phyloP scores from a whole-genome alignment of 1,140 invertebrate species.

The Episyrphus balteatus region DNA sequence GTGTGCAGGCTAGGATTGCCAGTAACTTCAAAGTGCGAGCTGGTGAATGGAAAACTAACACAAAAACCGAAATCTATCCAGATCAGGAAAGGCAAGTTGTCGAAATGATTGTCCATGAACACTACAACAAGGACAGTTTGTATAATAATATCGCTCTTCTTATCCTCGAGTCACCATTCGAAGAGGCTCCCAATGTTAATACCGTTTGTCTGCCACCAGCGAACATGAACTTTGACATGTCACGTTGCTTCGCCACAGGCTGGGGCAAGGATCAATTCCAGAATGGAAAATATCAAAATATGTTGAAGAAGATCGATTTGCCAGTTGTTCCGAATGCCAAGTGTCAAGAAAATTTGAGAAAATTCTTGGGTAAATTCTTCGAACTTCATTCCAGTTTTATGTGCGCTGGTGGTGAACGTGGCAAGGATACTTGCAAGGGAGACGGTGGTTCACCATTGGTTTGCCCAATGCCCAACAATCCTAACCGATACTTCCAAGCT shows the following conservation, averaged over 20 bases:
- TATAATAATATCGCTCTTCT: constrained; percentile 62
- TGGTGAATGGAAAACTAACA: constrained; percentile 75
- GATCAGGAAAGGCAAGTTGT: constrained; percentile 59
- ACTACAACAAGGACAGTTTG: constrained; percentile 42
- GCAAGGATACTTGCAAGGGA: constrained; percentile 55
- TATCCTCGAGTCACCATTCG: constrained; percentile 44
- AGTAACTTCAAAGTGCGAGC: constrained; percentile 42
- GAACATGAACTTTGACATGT: constrained; percentile 24
- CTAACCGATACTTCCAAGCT: constrained; percentile 44
- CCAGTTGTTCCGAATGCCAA: constrained; percentile 43
- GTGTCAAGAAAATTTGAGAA: constrained; percentile 46
- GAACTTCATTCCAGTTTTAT: constrained; percentile 56
- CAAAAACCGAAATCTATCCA: constrained; percentile 53
- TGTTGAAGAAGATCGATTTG: constrained; percentile 52
- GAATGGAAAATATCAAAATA: constrained; percentile 51
- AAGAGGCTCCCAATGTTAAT: constrained; percentile 49
- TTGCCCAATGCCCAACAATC: constrained; percentile 47
- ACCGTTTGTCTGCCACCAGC: constrained; percentile 49
- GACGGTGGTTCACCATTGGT: constrained; percentile 53
- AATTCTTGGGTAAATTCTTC: constrained; percentile 51
- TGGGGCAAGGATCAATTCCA: constrained; percentile 55
- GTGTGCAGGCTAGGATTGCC: constrained; percentile 32
- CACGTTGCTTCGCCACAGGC: constrained; percentile 48
- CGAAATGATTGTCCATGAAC: constrained; percentile 42
- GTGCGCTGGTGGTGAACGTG: constrained; percentile 59